Evolutionary conservation across 2,888 invertebrate species (phyloP).

Genomic region (Bombylius major): DNA sequence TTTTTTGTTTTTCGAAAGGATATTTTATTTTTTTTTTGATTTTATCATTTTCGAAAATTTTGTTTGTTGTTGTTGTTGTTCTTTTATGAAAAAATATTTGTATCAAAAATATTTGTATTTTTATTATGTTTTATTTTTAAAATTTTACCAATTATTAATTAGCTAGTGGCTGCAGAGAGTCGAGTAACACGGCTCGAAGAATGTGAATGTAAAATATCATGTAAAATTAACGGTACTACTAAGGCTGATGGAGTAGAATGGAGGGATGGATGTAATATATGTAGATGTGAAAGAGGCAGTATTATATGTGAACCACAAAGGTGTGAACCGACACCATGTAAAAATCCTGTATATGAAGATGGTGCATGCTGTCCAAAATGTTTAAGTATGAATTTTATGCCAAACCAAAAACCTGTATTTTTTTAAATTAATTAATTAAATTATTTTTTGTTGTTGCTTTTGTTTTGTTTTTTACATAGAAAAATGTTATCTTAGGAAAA

Average conservation of each 20-base stretch:
- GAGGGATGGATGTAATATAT: conserved; percentile 74
- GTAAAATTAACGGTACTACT: conserved; percentile 66
- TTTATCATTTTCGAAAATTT: too few relatives aligned
- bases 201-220: conserved; percentile 84
- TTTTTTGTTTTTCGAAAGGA: background rate
- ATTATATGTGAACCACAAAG: conserved; percentile 71
- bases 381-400: conserved; percentile 52
- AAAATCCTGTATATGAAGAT: conserved; percentile 62
- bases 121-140: too few relatives aligned
- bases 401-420: background rate
- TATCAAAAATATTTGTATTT: too few relatives aligned
- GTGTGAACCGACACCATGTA: conserved; percentile 66
- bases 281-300: conserved; percentile 82
- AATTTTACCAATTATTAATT: conserved; percentile 8
- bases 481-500: conserved; percentile 55
- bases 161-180: conserved; percentile 72
- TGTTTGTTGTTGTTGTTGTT: too few relatives aligned
- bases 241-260: conserved; percentile 75
- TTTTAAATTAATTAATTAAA: background rate
- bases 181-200: conserved; percentile 59
- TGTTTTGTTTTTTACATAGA: conserved; percentile 37
- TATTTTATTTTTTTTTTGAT: background rate
- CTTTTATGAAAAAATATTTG: too few relatives aligned
- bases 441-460: background rate
- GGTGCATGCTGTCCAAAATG: conserved; percentile 80